Evolutionary conservation across 2,113 vertebrate genomes (phyloP).

Genomic region (Zosterops borbonicus): DNA sequence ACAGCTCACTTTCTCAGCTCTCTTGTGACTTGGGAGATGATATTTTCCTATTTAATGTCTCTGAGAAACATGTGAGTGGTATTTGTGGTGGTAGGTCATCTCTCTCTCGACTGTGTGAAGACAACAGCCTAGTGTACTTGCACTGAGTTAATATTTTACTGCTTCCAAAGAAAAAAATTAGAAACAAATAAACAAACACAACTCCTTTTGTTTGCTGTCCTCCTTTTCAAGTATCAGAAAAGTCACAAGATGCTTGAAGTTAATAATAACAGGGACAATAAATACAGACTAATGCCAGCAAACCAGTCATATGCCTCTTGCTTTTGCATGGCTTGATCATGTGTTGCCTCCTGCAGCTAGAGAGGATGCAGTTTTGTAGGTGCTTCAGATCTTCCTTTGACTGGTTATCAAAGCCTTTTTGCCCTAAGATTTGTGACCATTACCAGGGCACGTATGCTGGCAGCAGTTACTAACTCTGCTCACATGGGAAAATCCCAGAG

Average conservation of each 20-base stretch:
- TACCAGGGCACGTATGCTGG: not conserved
- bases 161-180: not conserved
- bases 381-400: constrained; percentile 18
- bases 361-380: not conserved
- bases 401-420: not conserved
- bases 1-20: not conserved
- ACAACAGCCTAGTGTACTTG: constrained; percentile 62
- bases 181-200: constrained; percentile 60
- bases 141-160: constrained; percentile 19
- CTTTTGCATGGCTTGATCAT: not conserved
- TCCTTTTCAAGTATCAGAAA: constrained; percentile 15
- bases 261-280: constrained; percentile 45
- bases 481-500: constrained; percentile 10
- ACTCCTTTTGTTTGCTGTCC: constrained; percentile 56
- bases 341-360: constrained; percentile 35
- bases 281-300: constrained; percentile 1
- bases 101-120: constrained; percentile 57
- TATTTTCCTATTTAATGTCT: constrained; percentile 47
- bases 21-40: constrained; percentile 58
- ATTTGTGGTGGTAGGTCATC: constrained; percentile 51
- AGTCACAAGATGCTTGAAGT: constrained; percentile 45
- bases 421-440: not conserved
- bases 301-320: constrained; percentile 34
- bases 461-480: not conserved
- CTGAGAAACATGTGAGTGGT: constrained; percentile 59